Percentiles rank a stretch among this genome's conserved stretches.
Evolutionary conservation across 2,113 vertebrate genomes (phyloP).

Genomic region (Crotalus viridis): DNA sequence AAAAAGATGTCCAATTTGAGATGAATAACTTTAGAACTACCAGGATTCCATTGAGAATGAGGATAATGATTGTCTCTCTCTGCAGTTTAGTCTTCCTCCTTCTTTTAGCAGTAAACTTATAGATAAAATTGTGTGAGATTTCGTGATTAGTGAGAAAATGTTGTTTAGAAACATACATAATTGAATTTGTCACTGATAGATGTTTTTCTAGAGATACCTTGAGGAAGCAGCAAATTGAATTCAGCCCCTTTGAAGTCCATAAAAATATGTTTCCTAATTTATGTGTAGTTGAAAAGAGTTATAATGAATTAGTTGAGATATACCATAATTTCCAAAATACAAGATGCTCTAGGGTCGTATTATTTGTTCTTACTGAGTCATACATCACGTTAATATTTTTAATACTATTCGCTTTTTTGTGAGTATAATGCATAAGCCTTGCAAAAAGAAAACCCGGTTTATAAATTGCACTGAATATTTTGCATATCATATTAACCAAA

Average conservation of each 20-base stretch:
- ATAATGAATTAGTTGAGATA: background rate
- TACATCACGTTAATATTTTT: background rate
- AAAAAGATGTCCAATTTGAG: background rate
- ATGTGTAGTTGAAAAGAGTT: background rate
- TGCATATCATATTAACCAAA: background rate
- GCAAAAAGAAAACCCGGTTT: background rate
- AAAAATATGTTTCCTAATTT: background rate
- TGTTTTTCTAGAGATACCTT: background rate
- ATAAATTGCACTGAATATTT: background rate
- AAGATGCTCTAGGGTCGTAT: background rate
- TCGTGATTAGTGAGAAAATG: background rate
- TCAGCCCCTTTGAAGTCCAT: background rate
- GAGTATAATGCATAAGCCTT: background rate
- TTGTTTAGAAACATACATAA: background rate
- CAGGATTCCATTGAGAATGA: background rate
- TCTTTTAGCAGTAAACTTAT: background rate
- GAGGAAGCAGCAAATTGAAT: background rate
- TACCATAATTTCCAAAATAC: background rate
- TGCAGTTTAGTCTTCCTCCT: background rate
- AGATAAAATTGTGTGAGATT: background rate
- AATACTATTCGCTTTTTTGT: background rate
- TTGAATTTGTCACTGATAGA: background rate
- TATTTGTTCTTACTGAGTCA: background rate
- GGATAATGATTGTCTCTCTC: background rate
- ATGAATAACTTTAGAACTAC: background rate